Conservation (phyloP, 2,797 vertebrate species). For the Chanos chanos region DNA sequence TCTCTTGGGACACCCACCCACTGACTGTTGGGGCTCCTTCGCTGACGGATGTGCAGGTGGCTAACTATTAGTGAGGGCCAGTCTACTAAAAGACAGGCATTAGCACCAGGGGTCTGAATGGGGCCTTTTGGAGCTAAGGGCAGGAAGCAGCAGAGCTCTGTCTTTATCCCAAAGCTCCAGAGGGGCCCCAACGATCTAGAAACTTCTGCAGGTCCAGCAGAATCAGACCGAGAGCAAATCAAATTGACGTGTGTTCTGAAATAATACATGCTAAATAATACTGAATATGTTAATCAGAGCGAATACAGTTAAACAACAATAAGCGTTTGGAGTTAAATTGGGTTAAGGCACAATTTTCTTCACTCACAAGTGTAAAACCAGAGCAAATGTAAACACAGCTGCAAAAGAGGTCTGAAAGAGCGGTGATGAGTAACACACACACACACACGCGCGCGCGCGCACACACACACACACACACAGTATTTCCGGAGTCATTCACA, state of each 20-base stretch:
- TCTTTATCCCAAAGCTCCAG: slow-evolving; percentile 48
- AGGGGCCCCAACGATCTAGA: slow-evolving; percentile 26
- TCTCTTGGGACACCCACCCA: background rate
- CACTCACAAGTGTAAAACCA: background rate
- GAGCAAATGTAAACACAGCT: background rate
- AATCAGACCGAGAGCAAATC: slow-evolving; percentile 1
- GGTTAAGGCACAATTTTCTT: background rate
- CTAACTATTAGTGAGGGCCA: slow-evolving; percentile 44
- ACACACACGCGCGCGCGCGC: slow-evolving; percentile 18
- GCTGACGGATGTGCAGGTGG: slow-evolving; percentile 64
- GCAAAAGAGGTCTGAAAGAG: background rate
- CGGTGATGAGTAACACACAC: slow-evolving; percentile 5
- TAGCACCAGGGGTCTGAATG: slow-evolving; percentile 30
- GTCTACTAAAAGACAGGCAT: slow-evolving; percentile 46
- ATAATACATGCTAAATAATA: slow-evolving; percentile 13
- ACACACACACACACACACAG: background rate
- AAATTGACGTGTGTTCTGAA: slow-evolving; percentile 21
- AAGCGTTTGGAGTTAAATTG: background rate
- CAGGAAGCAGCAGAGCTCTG: slow-evolving; percentile 51
- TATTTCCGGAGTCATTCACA: slow-evolving; percentile 6
- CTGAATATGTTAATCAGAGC: slow-evolving; percentile 8
- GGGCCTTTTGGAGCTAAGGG: slow-evolving; percentile 43
- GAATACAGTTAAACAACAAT: slow-evolving; percentile 3
- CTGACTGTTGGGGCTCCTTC: background rate
- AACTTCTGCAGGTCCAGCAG: slow-evolving; percentile 20